Conservation (phyloP, 1,140 invertebrate genomes). For the Harpegnathos saltator region DNA sequence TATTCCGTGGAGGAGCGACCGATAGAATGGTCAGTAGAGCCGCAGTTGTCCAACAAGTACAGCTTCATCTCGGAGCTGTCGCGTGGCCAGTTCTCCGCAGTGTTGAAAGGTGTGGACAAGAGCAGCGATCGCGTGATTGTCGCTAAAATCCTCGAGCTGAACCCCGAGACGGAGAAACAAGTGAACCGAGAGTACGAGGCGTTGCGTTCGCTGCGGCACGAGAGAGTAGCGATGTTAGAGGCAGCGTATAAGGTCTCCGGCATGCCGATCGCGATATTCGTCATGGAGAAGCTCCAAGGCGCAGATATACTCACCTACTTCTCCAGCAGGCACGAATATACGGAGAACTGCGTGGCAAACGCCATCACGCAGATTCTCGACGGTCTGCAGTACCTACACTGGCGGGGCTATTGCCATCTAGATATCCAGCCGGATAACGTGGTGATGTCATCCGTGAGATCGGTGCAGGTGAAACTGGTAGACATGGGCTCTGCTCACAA, state of each 20-base stretch:
- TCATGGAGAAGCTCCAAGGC: constrained; percentile 95
- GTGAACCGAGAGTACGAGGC: constrained; percentile 93
- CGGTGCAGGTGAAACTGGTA: constrained; percentile 95
- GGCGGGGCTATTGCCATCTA: constrained; percentile 95
- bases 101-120: constrained; percentile 93
- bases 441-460: constrained; percentile 95
- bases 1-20: constrained; percentile 92
- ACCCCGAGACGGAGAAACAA: constrained; percentile 88
- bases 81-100: constrained; percentile 93
- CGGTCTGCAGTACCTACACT: constrained; percentile 96
- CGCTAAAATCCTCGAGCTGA: constrained; percentile 92
- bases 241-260: constrained; percentile 90
- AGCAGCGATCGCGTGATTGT: constrained; percentile 90
- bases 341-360: constrained; percentile 95
- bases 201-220: constrained; percentile 92
- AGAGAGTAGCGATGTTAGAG: constrained; percentile 92
- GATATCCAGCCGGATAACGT: constrained; percentile 98
- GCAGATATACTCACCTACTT: constrained; percentile 96
- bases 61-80: constrained; percentile 93
- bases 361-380: constrained; percentile 94
- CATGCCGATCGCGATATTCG: constrained; percentile 89
- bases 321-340: constrained; percentile 94
- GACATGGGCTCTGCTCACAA: constrained; percentile 95
- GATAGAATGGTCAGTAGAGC: constrained; percentile 89
- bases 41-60: constrained; percentile 90